phyloP scores from a whole-genome alignment of 2,888 invertebrate genomes.

The Tenthredo livida region DNA sequence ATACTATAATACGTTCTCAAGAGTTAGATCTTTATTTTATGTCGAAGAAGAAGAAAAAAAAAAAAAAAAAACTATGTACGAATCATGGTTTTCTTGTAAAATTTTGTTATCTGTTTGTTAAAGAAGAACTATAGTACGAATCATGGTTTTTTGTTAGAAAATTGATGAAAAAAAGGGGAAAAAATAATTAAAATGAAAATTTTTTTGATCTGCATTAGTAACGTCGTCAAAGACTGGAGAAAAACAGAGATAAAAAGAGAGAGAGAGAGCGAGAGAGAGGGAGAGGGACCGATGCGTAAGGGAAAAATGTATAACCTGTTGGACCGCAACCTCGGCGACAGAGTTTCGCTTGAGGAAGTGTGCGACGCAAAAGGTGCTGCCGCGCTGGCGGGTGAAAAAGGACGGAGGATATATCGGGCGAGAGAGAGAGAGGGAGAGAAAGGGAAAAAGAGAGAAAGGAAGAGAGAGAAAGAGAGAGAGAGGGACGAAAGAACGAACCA shows the following conservation, averaged over 20 bases:
- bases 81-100: too few species aligned
- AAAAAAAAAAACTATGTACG: neutral
- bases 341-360: constrained; percentile 57
- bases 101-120: too few species aligned
- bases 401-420: constrained; percentile 53
- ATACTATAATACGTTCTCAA: neutral
- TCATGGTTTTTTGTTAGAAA: too few species aligned
- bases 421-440: constrained; percentile 53
- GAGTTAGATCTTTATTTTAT: too few species aligned
- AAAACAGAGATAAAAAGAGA: neutral
- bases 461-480: constrained; percentile 43
- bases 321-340: constrained; percentile 67
- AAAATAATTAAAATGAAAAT: too few species aligned
- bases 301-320: constrained; percentile 77
- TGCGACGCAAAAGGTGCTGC: constrained; percentile 52
- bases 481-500: constrained; percentile 49
- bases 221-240: neutral
- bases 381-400: constrained; percentile 58
- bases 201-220: too few species aligned
- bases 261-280: constrained; percentile 29
- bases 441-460: constrained; percentile 57
- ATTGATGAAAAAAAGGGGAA: too few species aligned
- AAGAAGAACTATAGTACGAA: too few species aligned
- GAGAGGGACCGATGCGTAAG: constrained; percentile 54
- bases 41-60: neutral